Percentiles rank a stretch among this genome's conserved stretches.
Conservation (phyloP, 2,888 invertebrate species). For the Tachina fera region DNA sequence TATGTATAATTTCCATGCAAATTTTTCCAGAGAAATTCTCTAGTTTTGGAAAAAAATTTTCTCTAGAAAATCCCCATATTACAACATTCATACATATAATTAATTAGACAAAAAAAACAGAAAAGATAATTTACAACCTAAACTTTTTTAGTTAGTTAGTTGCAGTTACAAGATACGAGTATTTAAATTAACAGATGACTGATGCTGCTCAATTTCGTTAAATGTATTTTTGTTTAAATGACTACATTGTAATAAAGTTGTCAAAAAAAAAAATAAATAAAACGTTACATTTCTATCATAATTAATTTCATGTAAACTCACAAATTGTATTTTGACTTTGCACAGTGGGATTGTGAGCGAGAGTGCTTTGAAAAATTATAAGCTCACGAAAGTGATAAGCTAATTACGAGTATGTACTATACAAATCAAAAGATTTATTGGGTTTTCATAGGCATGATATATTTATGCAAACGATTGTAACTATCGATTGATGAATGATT, state of each 20-base stretch:
- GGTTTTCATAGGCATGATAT: no score
- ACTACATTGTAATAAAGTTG: constrained; percentile 20
- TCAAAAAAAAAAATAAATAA: no score
- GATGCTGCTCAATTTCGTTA: neutral
- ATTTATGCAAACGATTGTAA: no score
- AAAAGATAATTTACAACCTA: constrained; percentile 4
- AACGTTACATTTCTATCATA: neutral
- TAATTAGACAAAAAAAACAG: no score
- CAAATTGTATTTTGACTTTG: neutral
- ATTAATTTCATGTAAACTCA: neutral
- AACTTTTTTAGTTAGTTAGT: neutral
- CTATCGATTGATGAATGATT: no score
- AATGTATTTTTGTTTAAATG: constrained; percentile 15
- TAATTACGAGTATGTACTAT: no score
- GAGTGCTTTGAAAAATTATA: neutral
- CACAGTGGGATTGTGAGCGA: neutral
- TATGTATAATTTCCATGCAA: neutral
- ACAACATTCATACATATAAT: neutral
- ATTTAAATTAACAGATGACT: constrained; percentile 7
- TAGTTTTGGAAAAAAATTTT: neutral
- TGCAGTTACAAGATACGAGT: neutral
- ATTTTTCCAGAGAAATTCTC: no score
- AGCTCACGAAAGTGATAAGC: no score
- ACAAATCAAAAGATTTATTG: no score
- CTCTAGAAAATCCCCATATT: neutral